Evolutionary conservation across 2,797 vertebrate species (phyloP).

Genomic region (Pangasius larnaudii): DNA sequence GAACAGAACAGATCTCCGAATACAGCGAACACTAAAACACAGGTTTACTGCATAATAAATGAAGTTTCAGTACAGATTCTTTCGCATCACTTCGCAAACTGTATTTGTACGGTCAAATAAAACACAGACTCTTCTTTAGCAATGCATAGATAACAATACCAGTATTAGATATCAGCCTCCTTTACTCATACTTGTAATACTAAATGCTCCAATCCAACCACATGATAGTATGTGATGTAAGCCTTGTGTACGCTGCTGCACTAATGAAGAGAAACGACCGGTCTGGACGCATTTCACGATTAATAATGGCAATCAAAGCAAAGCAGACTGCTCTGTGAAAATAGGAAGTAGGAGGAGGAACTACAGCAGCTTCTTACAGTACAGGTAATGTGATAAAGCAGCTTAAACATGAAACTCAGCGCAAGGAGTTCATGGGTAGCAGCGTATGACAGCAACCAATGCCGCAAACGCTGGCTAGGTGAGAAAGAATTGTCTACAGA

Average conservation of each 20-base stretch:
- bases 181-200: background rate
- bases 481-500: background rate
- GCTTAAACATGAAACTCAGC: background rate
- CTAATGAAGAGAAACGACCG: background rate
- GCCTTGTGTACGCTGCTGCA: background rate
- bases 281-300: background rate
- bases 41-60: background rate
- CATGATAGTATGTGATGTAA: background rate
- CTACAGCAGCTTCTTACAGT: background rate
- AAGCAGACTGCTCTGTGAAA: background rate
- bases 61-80: background rate
- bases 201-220: background rate
- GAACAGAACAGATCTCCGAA: slow-evolving; percentile 4
- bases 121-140: background rate
- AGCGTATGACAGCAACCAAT: background rate
- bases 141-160: background rate
- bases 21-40: background rate
- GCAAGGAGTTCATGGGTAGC: background rate
- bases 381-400: background rate
- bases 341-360: background rate
- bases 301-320: slow-evolving; percentile 1
- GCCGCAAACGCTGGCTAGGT: background rate
- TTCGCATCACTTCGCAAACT: background rate
- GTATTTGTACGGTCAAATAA: background rate
- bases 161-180: background rate